Conservation (phyloP, 2,797 vertebrate genomes). For the Streptopelia turtur region DNA sequence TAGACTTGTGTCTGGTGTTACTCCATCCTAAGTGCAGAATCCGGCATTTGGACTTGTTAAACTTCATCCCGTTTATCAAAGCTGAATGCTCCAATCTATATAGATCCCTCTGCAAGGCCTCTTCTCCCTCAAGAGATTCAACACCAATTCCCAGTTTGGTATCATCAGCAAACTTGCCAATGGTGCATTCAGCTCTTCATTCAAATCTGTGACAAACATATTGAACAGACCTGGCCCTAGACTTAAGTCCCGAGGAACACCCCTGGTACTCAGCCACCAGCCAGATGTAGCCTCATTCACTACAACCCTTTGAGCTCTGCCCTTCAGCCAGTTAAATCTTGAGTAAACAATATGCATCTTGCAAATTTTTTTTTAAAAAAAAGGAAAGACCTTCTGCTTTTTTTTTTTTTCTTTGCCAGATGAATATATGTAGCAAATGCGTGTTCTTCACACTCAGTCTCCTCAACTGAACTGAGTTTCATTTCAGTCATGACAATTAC, state of each 20-base stretch:
- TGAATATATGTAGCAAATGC: neutral
- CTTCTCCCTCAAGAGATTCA: neutral
- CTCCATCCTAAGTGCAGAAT: neutral
- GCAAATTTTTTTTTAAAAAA: neutral
- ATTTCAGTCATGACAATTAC: neutral
- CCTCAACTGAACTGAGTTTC: neutral
- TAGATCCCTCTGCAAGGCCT: neutral
- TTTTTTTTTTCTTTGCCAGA: neutral
- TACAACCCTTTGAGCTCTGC: neutral
- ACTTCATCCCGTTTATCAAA: neutral
- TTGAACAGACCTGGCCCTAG: neutral
- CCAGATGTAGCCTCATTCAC: neutral
- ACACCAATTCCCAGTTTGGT: neutral
- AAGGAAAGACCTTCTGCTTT: neutral
- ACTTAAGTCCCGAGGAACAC: neutral
- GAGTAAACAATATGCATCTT: neutral
- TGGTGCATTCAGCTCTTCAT: neutral
- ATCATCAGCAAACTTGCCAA: neutral
- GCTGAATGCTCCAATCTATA: neutral
- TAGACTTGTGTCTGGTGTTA: neutral
- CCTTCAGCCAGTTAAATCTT: neutral
- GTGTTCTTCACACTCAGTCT: neutral
- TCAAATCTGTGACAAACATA: neutral
- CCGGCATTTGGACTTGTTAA: neutral
- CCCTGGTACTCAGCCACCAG: neutral